phyloP scores from a whole-genome alignment of 2,888 invertebrate species.

The Agriotes lineatus region DNA sequence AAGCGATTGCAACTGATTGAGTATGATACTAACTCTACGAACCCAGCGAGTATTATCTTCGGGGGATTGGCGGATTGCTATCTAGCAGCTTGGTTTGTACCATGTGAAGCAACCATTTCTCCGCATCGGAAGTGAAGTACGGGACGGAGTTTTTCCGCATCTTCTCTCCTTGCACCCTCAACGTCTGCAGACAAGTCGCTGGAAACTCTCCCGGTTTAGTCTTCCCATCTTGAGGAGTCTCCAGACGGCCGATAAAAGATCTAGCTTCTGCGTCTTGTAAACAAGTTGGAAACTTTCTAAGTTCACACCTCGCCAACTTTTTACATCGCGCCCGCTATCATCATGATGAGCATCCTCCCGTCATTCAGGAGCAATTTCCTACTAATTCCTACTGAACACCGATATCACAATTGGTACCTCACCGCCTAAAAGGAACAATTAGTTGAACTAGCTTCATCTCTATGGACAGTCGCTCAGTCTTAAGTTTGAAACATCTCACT shows the following conservation, averaged over 20 bases:
- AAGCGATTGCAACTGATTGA: conserved; percentile 14
- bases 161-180: conserved; percentile 21
- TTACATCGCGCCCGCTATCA: conserved; percentile 24
- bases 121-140: conserved; percentile 24
- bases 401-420: conserved; percentile 28
- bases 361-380: conserved; percentile 13
- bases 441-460: neutral
- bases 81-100: conserved; percentile 35
- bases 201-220: neutral
- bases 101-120: conserved; percentile 36
- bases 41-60: conserved; percentile 44
- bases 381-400: conserved; percentile 30
- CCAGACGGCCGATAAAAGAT: neutral
- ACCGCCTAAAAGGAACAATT: neutral
- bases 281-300: conserved; percentile 34
- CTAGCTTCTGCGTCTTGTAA: conserved; percentile 26
- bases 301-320: conserved; percentile 33
- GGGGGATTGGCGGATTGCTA: conserved; percentile 37
- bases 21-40: conserved; percentile 42
- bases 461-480: conserved; percentile 24
- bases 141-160: conserved; percentile 41
- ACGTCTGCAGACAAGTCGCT: conserved; percentile 4
- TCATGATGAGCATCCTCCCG: too few relatives aligned
- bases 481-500: conserved; percentile 30
- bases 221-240: conserved; percentile 2